Conservation (phyloP, 1,140 invertebrate genomes). For the Eumeta japonica region DNA sequence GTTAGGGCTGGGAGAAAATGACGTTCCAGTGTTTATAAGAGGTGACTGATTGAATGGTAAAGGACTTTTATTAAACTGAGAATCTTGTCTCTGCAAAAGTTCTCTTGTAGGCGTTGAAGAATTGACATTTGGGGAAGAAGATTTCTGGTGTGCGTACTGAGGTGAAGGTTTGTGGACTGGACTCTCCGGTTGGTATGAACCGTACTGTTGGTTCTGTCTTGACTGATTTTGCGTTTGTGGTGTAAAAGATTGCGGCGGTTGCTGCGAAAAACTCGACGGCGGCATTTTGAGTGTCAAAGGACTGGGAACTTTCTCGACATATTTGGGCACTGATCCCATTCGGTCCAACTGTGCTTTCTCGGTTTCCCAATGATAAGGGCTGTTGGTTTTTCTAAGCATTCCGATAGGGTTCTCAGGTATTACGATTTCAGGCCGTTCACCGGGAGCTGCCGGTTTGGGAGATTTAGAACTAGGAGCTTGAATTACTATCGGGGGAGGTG, state of each 20-base stretch:
- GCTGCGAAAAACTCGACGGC: conserved; percentile 31
- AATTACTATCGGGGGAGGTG: conserved; percentile 43
- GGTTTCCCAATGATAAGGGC: conserved; percentile 54
- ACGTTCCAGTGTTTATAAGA: conserved; percentile 21
- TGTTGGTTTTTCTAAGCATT: conserved; percentile 56
- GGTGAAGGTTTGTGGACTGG: conserved; percentile 51
- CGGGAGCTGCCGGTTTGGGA: conserved; percentile 42
- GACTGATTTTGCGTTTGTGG: conserved; percentile 32
- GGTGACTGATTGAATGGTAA: conserved; percentile 42
- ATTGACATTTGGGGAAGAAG: conserved; percentile 27
- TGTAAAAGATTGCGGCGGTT: conserved; percentile 36
- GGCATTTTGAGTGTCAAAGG: conserved; percentile 50
- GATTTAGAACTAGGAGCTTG: conserved; percentile 47
- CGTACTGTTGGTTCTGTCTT: conserved; percentile 28
- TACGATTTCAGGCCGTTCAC: conserved; percentile 65
- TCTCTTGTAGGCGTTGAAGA: conserved; percentile 43
- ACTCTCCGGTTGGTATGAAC: conserved; percentile 38
- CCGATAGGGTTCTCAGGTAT: conserved; percentile 68
- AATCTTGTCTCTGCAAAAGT: conserved; percentile 48
- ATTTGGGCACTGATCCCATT: conserved; percentile 46
- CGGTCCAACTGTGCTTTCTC: conserved; percentile 42
- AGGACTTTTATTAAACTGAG: conserved; percentile 55
- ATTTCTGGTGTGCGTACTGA: conserved; percentile 41
- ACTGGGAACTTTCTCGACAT: conserved; percentile 45
- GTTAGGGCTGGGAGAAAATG: conserved; percentile 40